Percentiles rank a stretch among this genome's conserved stretches.
Evolutionary conservation across 2,113 vertebrate genomes (phyloP).

Genomic region (Parus major): DNA sequence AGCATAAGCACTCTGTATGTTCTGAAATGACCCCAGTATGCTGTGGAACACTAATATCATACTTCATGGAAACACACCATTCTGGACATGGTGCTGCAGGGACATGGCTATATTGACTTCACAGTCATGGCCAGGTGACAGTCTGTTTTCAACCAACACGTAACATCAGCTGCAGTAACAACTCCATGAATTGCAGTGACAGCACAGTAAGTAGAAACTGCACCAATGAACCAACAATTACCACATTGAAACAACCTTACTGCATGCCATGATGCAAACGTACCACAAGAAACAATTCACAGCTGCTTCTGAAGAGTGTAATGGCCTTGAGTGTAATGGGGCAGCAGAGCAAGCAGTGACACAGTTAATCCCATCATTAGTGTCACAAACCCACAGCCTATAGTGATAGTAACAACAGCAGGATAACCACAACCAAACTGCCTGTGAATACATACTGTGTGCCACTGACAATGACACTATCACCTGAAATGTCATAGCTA

Average conservation of each 20-base stretch:
- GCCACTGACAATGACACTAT: neutral
- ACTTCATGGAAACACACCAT: neutral
- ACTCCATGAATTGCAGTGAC: neutral
- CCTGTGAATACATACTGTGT: neutral
- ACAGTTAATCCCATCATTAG: neutral
- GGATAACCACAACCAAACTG: neutral
- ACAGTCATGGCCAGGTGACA: neutral
- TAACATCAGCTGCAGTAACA: neutral
- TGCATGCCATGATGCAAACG: neutral
- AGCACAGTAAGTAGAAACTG: neutral
- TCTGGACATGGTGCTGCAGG: neutral
- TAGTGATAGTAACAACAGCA: neutral
- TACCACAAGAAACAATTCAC: neutral
- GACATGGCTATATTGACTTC: neutral
- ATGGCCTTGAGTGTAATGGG: neutral
- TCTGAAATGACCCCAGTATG: neutral
- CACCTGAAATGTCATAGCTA: neutral
- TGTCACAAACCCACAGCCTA: neutral
- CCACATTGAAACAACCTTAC: neutral
- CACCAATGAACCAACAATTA: neutral
- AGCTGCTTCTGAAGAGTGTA: neutral
- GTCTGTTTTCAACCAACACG: neutral
- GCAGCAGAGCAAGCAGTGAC: neutral
- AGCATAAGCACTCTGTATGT: neutral
- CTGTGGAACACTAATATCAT: neutral